Base-by-base conservation (phyloP, 2,888 invertebrate species). In the Phyto melanocephala region DNA sequence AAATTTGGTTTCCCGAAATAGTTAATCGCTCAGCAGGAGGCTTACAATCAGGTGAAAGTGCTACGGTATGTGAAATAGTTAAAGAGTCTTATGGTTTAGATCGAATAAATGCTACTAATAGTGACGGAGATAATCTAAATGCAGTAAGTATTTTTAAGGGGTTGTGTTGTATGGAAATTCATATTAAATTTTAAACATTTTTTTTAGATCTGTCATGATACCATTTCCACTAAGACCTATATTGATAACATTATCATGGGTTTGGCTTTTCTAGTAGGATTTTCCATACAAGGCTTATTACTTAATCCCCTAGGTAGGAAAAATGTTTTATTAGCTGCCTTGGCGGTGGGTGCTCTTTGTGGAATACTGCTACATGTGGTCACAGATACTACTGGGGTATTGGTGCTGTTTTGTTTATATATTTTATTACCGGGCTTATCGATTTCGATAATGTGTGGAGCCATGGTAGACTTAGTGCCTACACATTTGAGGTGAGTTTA, bases 1-100 rank as follows among this genome's bases (percentile, higher is more conserved):
- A 90, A 42, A 72, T 91, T 42, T 91, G 91, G 90, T 90, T 88
- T 84, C 90, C 91, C 0, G 91, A 91, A 82, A 91, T 91, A 67
- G 88, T 89, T 0, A 91, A 91, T 68, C 88, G 88, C 24, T 87
- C 88, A 0, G 86, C 89, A 0, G 85, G 78, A 1, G 74, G 81
- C 13, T 22, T 77, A 0, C 76, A 52, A 13, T 80, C 78, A 13
- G 67, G 63, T 0, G 80, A 78, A 13, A 86, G 86, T 2, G 84
- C 85, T 1, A 87, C 88, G 0, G 87, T 90, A 5, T 89, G 89
- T 50, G 84, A 86, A 52, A 85, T 88, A 24, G 81, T 89, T 35
- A 86, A 87, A n/a, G 84, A 77, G 10, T 87, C 87, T 0, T 87
- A 86, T 37, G 58, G 45, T 0, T 71, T 78, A 15, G 83, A 85